phyloP scores from a whole-genome alignment of 2,888 invertebrate genomes.

The Pristionchus maxplancki region DNA sequence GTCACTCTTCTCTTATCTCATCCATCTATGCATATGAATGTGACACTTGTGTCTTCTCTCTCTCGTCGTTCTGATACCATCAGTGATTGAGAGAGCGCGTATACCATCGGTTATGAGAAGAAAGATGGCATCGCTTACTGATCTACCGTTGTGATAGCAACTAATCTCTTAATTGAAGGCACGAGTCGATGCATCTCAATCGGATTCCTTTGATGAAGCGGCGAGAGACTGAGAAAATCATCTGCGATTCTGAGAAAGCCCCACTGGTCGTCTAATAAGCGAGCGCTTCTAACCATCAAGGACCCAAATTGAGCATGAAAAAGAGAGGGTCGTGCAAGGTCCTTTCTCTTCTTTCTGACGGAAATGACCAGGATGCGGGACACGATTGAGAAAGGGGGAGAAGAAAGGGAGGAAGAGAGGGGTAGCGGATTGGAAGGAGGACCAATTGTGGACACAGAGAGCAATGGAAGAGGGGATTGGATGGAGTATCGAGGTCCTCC shows the following conservation, averaged over 20 bases:
- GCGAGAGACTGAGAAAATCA: too few relatives aligned
- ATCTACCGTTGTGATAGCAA: constrained; percentile 13
- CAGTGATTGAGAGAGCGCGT: constrained; percentile 35
- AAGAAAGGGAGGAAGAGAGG: neutral
- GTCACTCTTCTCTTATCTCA: constrained; percentile 35
- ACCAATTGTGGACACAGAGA: constrained; percentile 25
- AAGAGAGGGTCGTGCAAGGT: neutral
- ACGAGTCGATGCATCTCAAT: neutral
- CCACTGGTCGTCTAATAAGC: neutral
- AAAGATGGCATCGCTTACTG: neutral
- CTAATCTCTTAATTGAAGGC: constrained; percentile 22
- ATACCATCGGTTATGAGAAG: constrained; percentile 35
- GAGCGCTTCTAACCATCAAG: neutral
- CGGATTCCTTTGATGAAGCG: constrained; percentile 34
- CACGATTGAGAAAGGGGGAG: neutral
- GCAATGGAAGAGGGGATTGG: neutral
- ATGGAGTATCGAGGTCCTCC: neutral
- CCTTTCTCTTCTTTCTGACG: constrained; percentile 23
- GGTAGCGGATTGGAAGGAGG: neutral
- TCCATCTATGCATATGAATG: constrained; percentile 23
- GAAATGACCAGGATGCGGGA: constrained; percentile 39
- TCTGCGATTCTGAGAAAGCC: neutral
- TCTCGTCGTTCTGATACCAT: constrained; percentile 22
- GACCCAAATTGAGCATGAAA: constrained; percentile 16
- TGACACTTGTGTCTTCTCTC: constrained; percentile 24